A percentile compares a stretch with the other conserved stretches of the same genome.
phyloP scores from a whole-genome alignment of 35 echinoderm and acorn worm species.

The Heliocidaris erythrogramma region DNA sequence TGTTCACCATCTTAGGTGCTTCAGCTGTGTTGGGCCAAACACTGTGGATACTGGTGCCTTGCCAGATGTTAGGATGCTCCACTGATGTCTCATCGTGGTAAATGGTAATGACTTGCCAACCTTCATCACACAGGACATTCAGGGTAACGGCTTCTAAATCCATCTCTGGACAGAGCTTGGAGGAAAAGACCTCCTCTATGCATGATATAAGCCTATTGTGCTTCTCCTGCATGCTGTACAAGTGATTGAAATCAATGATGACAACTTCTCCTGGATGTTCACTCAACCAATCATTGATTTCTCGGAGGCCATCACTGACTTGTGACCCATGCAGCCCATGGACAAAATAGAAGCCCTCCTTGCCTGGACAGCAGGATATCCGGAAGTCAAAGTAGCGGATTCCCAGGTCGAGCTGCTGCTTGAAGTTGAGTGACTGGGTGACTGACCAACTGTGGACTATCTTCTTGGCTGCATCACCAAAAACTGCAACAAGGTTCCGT shows the following conservation, averaged over 20 bases:
- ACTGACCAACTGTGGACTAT: slow-evolving; percentile 75
- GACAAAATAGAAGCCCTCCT: slow-evolving; percentile 69
- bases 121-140: slow-evolving; percentile 69
- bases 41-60: slow-evolving; percentile 44
- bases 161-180: slow-evolving; percentile 58
- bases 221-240: slow-evolving; percentile 61
- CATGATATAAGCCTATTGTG: slow-evolving; percentile 48
- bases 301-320: slow-evolving; percentile 51
- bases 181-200: slow-evolving; percentile 51
- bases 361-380: slow-evolving; percentile 49
- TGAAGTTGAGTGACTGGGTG: slow-evolving; percentile 73
- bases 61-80: slow-evolving; percentile 48
- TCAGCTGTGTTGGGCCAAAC: slow-evolving; percentile 80
- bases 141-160: slow-evolving; percentile 55
- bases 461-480: slow-evolving; percentile 71
- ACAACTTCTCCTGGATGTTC: slow-evolving; percentile 75
- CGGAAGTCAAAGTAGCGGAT: slow-evolving; percentile 80
- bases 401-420: slow-evolving; percentile 69
- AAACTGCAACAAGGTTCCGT: slow-evolving; percentile 68
- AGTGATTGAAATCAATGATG: slow-evolving; percentile 77
- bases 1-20: slow-evolving; percentile 81
- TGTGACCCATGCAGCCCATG: slow-evolving; percentile 69
- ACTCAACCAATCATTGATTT: slow-evolving; percentile 69
- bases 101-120: slow-evolving; percentile 66
- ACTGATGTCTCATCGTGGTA: slow-evolving; percentile 47